Conservation (phyloP, 2,113 vertebrate species). For the Panthera tigris region DNA sequence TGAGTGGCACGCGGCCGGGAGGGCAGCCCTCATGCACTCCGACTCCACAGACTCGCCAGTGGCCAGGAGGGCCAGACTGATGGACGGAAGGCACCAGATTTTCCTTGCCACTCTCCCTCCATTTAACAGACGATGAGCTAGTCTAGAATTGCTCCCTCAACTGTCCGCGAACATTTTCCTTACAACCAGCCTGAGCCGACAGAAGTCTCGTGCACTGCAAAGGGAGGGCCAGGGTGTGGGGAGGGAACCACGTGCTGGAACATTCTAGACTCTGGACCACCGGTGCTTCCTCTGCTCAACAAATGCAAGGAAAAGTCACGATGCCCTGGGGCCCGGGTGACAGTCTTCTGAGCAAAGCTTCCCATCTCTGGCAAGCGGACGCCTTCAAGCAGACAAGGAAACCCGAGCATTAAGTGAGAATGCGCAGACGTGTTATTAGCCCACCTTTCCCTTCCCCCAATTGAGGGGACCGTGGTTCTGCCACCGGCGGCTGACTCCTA, state of each 20-base stretch:
- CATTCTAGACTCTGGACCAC: background rate
- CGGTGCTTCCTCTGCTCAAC: background rate
- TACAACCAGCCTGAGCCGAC: background rate
- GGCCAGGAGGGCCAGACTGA: background rate
- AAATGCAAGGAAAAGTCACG: background rate
- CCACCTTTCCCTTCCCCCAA: background rate
- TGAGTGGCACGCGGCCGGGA: fast-evolving
- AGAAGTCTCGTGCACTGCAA: background rate
- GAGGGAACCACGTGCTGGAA: background rate
- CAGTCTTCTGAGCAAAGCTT: background rate
- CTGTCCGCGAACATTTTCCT: background rate
- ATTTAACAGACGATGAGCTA: background rate
- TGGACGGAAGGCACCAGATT: background rate
- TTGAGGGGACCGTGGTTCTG: too few species aligned
- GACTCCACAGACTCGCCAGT: background rate
- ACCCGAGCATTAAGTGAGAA: background rate
- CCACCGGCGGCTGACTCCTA: background rate
- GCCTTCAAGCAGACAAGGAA: background rate
- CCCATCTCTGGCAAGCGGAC: background rate
- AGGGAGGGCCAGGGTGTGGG: fast-evolving
- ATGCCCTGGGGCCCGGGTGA: fast-evolving
- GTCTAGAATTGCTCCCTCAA: background rate
- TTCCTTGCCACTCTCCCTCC: background rate
- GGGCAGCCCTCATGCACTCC: background rate
- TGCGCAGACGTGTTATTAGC: background rate